These are phyloP conservation scores for Tapera naevia DNA, from an alignment of 2,797 vertebrate species.

Conservation along the genomic window DNA sequence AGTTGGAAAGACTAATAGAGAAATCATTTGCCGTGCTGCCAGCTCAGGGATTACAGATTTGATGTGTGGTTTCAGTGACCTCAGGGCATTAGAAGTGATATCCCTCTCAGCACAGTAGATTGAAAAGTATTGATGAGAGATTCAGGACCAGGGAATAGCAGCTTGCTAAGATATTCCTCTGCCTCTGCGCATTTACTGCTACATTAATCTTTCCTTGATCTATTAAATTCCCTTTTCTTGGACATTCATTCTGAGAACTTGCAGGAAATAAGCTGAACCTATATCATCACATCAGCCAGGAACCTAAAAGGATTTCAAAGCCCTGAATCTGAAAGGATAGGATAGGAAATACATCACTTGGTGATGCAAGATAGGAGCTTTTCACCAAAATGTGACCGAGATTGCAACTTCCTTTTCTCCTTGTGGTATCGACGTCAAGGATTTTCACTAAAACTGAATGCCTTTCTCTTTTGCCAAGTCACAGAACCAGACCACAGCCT, in stretches of 20 bases:
- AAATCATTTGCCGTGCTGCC: conserved; percentile 60
- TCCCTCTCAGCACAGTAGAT: conserved; percentile 45
- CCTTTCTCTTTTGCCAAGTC: background rate
- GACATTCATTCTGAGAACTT: conserved; percentile 15
- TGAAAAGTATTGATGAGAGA: conserved; percentile 72
- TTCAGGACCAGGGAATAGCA: conserved; percentile 22
- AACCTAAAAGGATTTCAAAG: background rate
- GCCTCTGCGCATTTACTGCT: conserved; percentile 62
- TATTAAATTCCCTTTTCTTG: conserved; percentile 47
- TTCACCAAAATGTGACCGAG: background rate
- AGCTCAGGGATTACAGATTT: conserved; percentile 41
- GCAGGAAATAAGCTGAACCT: background rate
- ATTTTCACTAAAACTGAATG: background rate
- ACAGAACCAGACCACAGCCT: background rate
- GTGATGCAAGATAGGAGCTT: background rate
- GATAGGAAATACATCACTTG: background rate
- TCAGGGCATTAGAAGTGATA: conserved; percentile 40
- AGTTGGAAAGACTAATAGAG: conserved; percentile 65
- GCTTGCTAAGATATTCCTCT: conserved; percentile 41
- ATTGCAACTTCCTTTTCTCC: background rate
- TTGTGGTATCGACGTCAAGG: background rate
- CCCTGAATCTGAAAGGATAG: background rate
- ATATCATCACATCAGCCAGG: background rate
- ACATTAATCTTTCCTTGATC: conserved; percentile 68
- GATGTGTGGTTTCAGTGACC: conserved; percentile 33